These are phyloP conservation scores for Craseonycteris thonglongyai DNA, from an alignment of 2,113 vertebrate species.

Conservation along the genomic window DNA sequence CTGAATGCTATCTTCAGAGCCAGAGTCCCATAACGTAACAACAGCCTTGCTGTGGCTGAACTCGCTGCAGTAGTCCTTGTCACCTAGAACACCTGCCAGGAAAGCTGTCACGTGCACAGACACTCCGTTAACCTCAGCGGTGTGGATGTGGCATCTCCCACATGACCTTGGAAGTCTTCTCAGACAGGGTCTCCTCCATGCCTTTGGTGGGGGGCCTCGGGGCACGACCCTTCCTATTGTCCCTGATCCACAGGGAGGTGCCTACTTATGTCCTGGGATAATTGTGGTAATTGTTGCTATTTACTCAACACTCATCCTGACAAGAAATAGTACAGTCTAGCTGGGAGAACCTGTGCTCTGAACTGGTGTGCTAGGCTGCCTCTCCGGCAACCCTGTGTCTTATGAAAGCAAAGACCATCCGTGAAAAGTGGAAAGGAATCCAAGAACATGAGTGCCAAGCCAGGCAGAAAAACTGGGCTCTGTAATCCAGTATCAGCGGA, in stretches of 20 bases:
- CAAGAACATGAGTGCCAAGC: not conserved
- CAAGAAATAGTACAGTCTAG: no score
- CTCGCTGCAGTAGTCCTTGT: not conserved
- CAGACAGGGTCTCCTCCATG: not conserved
- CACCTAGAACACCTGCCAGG: not conserved
- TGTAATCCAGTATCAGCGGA: not conserved
- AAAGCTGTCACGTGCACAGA: not conserved
- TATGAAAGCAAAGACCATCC: not conserved
- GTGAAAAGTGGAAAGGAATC: not conserved
- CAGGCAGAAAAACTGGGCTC: not conserved
- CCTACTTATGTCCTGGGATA: not conserved
- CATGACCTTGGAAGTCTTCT: not conserved
- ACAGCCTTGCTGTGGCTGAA: not conserved
- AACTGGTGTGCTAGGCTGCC: not conserved
- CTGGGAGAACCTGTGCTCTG: not conserved
- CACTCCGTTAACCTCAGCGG: not conserved
- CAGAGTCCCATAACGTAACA: not conserved
- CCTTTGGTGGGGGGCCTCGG: not conserved
- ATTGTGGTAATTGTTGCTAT: not conserved
- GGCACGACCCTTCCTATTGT: not conserved
- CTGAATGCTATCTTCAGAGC: not conserved
- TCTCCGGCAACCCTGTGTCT: not conserved
- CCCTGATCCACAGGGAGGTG: rapidly evolving
- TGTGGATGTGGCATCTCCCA: not conserved
- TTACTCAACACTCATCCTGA: not conserved